Conservation (phyloP, 2,113 vertebrate species). For the Miniopterus natalensis region DNA sequence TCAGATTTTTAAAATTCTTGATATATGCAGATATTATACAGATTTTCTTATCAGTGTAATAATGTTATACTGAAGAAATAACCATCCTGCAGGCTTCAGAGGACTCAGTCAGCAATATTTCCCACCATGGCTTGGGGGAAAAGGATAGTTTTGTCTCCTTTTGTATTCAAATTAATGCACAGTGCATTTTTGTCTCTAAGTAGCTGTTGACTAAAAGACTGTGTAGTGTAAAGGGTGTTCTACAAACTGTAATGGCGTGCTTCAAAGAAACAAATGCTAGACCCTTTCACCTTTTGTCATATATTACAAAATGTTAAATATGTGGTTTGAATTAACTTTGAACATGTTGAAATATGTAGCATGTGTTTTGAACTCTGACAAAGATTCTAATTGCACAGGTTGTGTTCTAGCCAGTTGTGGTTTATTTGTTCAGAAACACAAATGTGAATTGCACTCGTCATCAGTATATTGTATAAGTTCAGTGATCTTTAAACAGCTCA, state of each 20-base stretch:
- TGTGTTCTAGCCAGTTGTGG: conserved; percentile 82
- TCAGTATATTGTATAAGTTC: conserved; percentile 85
- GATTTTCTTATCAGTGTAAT: conserved; percentile 98
- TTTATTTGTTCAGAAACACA: conserved; percentile 84
- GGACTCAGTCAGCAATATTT: conserved; percentile 96
- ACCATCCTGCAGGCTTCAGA: conserved; percentile 97
- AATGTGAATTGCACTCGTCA: conserved; percentile 86
- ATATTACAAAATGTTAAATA: conserved; percentile 86
- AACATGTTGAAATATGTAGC: conserved; percentile 82
- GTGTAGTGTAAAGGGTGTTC: conserved; percentile 85
- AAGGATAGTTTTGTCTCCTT: conserved; percentile 92
- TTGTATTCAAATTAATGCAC: conserved; percentile 90
- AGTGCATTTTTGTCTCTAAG: conserved; percentile 88
- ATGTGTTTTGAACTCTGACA: conserved; percentile 80
- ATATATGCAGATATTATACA: conserved; percentile 99
- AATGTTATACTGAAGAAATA: conserved; percentile 93
- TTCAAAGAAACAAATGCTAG: conserved; percentile 83
- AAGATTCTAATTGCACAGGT: conserved; percentile 81
- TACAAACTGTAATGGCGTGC: conserved; percentile 88
- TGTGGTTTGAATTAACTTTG: conserved; percentile 84
- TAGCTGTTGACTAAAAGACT: conserved; percentile 88
- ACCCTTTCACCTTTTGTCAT: conserved; percentile 82
- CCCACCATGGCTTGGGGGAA: conserved; percentile 94
- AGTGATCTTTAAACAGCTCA: conserved; percentile 79
- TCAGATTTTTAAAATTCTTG: conserved; percentile 96